These are phyloP conservation scores for Lamprotornis superbus DNA, from an alignment of 2,113 vertebrate genomes.

Conservation along the genomic window DNA sequence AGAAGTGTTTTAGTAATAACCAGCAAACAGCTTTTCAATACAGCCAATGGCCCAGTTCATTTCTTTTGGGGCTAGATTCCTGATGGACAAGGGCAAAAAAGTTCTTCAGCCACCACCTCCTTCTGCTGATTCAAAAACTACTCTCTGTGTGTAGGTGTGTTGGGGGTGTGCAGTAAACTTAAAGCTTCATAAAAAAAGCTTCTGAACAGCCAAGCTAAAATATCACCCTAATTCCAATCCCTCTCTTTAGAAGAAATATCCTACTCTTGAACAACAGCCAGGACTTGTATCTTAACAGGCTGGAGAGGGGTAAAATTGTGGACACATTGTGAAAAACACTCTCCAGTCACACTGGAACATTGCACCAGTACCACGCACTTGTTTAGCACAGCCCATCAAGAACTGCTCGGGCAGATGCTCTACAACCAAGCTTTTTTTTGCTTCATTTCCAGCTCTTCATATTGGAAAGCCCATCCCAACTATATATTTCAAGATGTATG, in stretches of 20 bases:
- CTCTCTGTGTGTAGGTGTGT: not conserved
- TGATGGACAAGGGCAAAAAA: not conserved
- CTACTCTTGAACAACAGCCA: not conserved
- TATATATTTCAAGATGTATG: not conserved
- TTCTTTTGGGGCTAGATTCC: not conserved
- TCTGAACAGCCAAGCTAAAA: not conserved
- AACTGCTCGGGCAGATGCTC: conserved; percentile 29
- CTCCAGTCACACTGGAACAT: not conserved
- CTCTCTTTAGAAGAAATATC: not conserved
- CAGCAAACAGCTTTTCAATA: not conserved
- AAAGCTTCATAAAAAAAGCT: not conserved
- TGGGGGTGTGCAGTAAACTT: not conserved
- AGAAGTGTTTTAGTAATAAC: not conserved
- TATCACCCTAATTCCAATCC: not conserved
- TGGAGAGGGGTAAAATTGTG: not conserved
- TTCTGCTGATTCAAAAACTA: not conserved
- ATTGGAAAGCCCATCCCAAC: not conserved
- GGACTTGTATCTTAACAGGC: not conserved
- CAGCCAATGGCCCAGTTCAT: not conserved
- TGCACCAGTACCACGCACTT: not conserved
- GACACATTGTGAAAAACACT: not conserved
- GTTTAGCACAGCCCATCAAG: not conserved
- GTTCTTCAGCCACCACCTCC: not conserved
- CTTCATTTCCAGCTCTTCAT: not conserved
- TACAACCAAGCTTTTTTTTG: not conserved